Base-by-base conservation (phyloP, 1,140 invertebrate genomes). In the Helicoverpa armigera region DNA sequence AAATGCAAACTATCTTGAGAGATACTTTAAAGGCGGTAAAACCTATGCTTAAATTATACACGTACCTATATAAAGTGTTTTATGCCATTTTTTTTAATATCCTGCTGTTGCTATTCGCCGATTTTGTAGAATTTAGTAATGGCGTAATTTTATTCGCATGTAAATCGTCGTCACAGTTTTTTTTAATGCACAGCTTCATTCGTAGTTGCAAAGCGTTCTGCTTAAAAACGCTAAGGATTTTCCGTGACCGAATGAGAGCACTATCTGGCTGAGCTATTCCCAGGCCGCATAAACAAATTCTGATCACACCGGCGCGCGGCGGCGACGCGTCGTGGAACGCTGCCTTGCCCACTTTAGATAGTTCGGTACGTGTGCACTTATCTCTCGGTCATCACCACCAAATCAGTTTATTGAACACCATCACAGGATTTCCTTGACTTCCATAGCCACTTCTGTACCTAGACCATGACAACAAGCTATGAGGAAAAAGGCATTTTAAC, bases 241-340 rank as follows among this genome's bases (percentile, higher is more conserved):
- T 90, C 89, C 90, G 76, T 90, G 87, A 85, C 84, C 84, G 87
- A 93, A 91, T 89, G 88, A 92, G 91, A 93, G 91, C 89, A 90
- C 89, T 88, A 89, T 89, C 86, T 86, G 82, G 81, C 84, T 88
- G 79, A 89, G 86, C 88, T 93, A 91, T 93, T 94, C 92, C 91
- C 89, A 93, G 91, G 89, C 91, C 73, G 74, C 87, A 88, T 91
- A 93, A 92, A 94, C 89, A 90, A 94, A 94, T 94, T 94, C 93
- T 90, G 91, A 89, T 94, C 92, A 93, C 93, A 94, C 82, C 87
- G 82, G 75, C 61, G 75, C 61, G 81, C 82, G 85, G 82, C 85
- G 83, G 85, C 89, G 89, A 86, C 85, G 84, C 73, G 76, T n/a
- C 43, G 69, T 65, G 74, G 70, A 67, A 65, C 65, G 76, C 65